Evolutionary conservation across 2,888 invertebrate genomes (phyloP).

Genomic region (Limulus polyphemus): DNA sequence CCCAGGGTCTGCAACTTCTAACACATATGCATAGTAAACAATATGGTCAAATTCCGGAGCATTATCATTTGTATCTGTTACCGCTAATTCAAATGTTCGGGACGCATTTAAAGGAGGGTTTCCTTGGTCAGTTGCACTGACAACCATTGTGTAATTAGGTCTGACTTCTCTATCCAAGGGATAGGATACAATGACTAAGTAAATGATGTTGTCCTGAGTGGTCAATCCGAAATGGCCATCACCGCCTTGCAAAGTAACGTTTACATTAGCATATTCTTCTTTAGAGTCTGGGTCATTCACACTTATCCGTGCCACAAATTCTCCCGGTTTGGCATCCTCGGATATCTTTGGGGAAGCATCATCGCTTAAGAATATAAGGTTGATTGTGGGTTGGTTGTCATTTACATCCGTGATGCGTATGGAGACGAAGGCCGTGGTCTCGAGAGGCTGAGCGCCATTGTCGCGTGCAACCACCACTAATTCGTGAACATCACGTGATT

Average conservation of each 20-base stretch:
- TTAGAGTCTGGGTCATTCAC: conserved; percentile 84
- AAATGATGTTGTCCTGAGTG: conserved; percentile 83
- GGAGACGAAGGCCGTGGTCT: conserved; percentile 83
- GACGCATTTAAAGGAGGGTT: conserved; percentile 74
- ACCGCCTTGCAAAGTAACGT: conserved; percentile 75
- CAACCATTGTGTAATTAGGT: conserved; percentile 71
- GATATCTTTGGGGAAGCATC: conserved; percentile 87
- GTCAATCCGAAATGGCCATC: conserved; percentile 82
- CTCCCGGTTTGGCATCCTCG: conserved; percentile 81
- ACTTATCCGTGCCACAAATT: conserved; percentile 85
- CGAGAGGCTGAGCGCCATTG: conserved; percentile 78
- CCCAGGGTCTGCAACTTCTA: conserved; percentile 83
- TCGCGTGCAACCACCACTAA: conserved; percentile 87
- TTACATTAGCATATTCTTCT: conserved; percentile 62
- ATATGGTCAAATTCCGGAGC: conserved; percentile 67
- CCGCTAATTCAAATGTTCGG: conserved; percentile 65
- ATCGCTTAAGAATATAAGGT: conserved; percentile 81
- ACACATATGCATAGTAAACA: conserved; percentile 74
- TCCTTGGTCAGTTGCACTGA: conserved; percentile 79
- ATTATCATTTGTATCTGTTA: conserved; percentile 91
- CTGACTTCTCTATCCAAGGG: conserved; percentile 82
- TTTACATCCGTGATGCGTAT: conserved; percentile 82
- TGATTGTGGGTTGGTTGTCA: conserved; percentile 86
- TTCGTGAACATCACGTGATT: conserved; percentile 80
- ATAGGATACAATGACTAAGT: conserved; percentile 73